Percentiles rank a stretch among this genome's conserved stretches.
phyloP scores from a whole-genome alignment of 2,888 invertebrate species.

The Drosophila borealis region DNA sequence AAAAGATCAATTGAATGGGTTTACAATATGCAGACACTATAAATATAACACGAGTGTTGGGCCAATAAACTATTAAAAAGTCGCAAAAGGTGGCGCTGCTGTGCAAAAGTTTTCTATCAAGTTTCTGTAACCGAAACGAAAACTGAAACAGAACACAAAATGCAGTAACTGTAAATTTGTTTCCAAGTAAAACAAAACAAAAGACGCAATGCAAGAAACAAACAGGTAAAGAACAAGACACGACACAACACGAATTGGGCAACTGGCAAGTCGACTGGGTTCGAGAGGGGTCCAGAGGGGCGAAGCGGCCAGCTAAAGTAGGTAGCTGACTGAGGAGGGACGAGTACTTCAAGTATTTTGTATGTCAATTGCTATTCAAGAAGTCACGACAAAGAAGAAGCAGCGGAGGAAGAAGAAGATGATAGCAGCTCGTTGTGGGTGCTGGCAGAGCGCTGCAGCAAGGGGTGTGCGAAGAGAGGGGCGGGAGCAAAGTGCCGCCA shows the following conservation, averaged over 20 bases:
- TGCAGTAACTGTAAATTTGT: constrained; percentile 56
- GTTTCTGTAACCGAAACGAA: constrained; percentile 31
- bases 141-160: constrained; percentile 14
- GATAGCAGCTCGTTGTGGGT: constrained; percentile 21
- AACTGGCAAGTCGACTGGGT: constrained; percentile 24
- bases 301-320: constrained; percentile 15
- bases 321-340: constrained; percentile 29
- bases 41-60: constrained; percentile 12
- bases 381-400: constrained; percentile 66
- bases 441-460: not conserved
- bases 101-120: constrained; percentile 45
- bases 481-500: constrained; percentile 43
- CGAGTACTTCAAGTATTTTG: constrained; percentile 70
- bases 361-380: constrained; percentile 78
- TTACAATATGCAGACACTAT: constrained; percentile 9
- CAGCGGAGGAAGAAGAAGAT: constrained; percentile 8
- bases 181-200: constrained; percentile 39
- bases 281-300: not conserved
- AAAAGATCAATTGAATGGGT: not conserved
- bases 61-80: constrained; percentile 40
- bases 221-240: constrained; percentile 30
- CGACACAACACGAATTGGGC: constrained; percentile 39
- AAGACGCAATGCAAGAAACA: constrained; percentile 15
- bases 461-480: not conserved
- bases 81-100: constrained; percentile 39